Conservation (phyloP, 2,797 vertebrate species). For the Adrianichthys oophorus region DNA sequence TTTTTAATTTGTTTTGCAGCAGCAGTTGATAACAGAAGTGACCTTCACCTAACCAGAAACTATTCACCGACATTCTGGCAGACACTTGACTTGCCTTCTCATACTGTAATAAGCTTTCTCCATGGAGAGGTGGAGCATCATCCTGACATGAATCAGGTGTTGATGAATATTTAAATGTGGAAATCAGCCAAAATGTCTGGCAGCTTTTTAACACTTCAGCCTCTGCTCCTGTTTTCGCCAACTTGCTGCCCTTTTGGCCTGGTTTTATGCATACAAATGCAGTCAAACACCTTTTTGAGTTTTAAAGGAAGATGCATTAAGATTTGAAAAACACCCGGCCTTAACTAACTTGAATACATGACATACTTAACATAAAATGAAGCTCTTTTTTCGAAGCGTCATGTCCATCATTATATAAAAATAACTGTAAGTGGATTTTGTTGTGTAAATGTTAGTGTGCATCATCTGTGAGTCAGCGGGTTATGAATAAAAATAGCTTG, state of each 20-base stretch:
- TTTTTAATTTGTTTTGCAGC: background rate
- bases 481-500: conserved; percentile 46
- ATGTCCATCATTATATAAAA: conserved; percentile 23
- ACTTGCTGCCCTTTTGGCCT: background rate
- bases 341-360: background rate
- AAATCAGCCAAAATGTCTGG: conserved; percentile 6
- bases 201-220: conserved; percentile 1
- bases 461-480: conserved; percentile 26
- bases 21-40: conserved; percentile 45
- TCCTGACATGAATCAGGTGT: background rate
- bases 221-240: background rate
- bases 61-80: conserved; percentile 10
- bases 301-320: too few relatives aligned
- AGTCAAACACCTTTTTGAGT: too few relatives aligned
- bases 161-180: conserved; percentile 6
- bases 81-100: background rate
- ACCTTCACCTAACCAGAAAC: conserved; percentile 53
- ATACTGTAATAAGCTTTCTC: background rate
- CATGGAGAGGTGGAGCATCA: conserved; percentile 9
- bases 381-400: background rate
- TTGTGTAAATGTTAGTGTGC: conserved; percentile 14
- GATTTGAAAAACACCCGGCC: too few relatives aligned
- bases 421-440: conserved; percentile 32
- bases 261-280: background rate
- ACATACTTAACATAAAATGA: background rate